Percentiles rank a stretch among this genome's conserved stretches.
Evolutionary conservation across 2,113 vertebrate species (phyloP).

Genomic region (Leiothrix lutea): DNA sequence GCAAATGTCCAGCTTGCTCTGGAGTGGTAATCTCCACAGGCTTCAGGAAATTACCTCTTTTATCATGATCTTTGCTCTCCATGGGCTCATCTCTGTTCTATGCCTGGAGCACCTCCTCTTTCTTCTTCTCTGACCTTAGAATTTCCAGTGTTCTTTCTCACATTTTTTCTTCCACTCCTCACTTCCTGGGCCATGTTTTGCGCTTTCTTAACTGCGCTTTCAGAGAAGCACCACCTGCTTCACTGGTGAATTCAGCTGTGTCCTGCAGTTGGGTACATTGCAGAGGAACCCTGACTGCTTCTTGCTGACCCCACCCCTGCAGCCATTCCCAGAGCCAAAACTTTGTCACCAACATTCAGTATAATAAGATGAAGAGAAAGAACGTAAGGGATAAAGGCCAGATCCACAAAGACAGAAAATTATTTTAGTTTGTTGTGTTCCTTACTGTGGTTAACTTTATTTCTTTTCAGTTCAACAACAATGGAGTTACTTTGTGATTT

Average conservation of each 20-base stretch:
- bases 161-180: background rate
- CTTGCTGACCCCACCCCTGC: background rate
- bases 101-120: background rate
- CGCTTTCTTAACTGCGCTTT: background rate
- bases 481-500: background rate
- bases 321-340: background rate
- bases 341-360: background rate
- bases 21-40: accelerated
- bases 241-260: background rate
- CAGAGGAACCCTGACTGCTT: background rate
- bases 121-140: background rate
- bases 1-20: background rate
- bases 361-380: background rate
- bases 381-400: background rate
- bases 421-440: background rate
- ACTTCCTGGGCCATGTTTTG: background rate
- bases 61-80: background rate
- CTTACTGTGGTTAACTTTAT: background rate
- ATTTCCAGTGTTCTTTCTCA: background rate
- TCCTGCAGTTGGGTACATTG: background rate
- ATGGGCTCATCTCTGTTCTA: background rate
- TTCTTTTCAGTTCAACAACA: background rate
- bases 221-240: background rate
- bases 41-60: background rate
- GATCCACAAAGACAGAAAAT: background rate